Percentiles rank a stretch among this genome's conserved stretches.
These are phyloP conservation scores for Bombus waltoni DNA, from an alignment of 1,140 invertebrate species.

Conservation along the genomic window DNA sequence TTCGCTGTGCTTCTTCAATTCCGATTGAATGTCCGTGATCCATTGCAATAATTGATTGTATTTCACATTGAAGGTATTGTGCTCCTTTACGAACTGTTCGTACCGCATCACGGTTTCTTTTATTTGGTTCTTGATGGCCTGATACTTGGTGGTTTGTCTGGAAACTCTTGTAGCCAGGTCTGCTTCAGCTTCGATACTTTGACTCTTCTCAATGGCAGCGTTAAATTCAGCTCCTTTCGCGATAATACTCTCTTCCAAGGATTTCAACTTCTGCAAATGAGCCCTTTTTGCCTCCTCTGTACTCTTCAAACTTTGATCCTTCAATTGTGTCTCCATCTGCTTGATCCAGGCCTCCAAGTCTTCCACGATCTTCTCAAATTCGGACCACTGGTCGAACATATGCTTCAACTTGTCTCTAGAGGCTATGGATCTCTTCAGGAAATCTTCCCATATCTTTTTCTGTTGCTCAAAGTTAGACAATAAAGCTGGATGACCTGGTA, in stretches of 20 bases:
- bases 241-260: conserved; percentile 89
- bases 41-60: conserved; percentile 90
- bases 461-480: conserved; percentile 90
- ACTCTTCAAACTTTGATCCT: conserved; percentile 95
- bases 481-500: conserved; percentile 89
- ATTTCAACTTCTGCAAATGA: conserved; percentile 91
- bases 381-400: conserved; percentile 89
- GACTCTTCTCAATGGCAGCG: conserved; percentile 87
- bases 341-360: conserved; percentile 92
- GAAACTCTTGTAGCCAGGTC: conserved; percentile 90
- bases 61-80: conserved; percentile 90
- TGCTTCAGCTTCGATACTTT: conserved; percentile 85
- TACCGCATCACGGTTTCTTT: conserved; percentile 92
- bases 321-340: conserved; percentile 91
- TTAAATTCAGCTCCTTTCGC: conserved; percentile 89
- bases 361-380: conserved; percentile 91
- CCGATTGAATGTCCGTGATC: conserved; percentile 87
- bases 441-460: conserved; percentile 89
- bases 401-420: conserved; percentile 88
- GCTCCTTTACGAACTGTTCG: conserved; percentile 93
- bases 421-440: conserved; percentile 88
- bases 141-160: conserved; percentile 92
- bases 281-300: conserved; percentile 91
- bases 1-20: conserved; percentile 90
- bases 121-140: conserved; percentile 91